phyloP scores from a whole-genome alignment of 2,113 vertebrate species.

The Litocranius walleri region DNA sequence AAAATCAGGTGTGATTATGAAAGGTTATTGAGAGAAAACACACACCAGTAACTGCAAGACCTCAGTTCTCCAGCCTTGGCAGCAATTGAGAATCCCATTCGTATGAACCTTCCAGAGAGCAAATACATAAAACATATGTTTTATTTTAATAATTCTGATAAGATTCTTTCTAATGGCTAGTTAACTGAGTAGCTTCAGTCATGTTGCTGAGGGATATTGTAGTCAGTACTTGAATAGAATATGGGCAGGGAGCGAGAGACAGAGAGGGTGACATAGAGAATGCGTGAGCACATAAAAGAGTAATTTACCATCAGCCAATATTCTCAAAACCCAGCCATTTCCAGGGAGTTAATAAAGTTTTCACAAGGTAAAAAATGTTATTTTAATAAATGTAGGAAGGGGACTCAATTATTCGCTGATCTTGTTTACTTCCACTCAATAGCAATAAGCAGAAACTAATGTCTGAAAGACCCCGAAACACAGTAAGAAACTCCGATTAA shows the following conservation, averaged over 20 bases:
- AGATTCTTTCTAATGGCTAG: background rate
- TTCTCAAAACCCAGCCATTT: background rate
- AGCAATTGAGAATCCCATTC: background rate
- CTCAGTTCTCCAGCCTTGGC: background rate
- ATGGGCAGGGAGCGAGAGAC: background rate
- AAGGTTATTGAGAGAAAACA: background rate
- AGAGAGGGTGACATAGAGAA: background rate
- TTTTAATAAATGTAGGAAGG: background rate
- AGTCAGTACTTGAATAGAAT: background rate
- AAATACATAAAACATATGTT: background rate
- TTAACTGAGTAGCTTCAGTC: background rate
- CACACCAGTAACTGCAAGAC: background rate
- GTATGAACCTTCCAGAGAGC: background rate
- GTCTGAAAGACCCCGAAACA: background rate
- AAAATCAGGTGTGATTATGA: background rate
- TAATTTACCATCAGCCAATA: background rate
- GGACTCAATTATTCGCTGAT: background rate
- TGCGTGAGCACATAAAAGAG: background rate
- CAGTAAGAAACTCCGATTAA: background rate
- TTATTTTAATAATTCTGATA: background rate
- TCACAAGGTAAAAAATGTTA: background rate
- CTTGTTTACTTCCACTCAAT: background rate
- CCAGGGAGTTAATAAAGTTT: background rate
- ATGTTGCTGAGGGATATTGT: background rate
- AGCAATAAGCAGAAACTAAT: background rate